Evolutionary conservation across 2,113 vertebrate genomes (phyloP).

Genomic region (Callithrix jacchus): DNA sequence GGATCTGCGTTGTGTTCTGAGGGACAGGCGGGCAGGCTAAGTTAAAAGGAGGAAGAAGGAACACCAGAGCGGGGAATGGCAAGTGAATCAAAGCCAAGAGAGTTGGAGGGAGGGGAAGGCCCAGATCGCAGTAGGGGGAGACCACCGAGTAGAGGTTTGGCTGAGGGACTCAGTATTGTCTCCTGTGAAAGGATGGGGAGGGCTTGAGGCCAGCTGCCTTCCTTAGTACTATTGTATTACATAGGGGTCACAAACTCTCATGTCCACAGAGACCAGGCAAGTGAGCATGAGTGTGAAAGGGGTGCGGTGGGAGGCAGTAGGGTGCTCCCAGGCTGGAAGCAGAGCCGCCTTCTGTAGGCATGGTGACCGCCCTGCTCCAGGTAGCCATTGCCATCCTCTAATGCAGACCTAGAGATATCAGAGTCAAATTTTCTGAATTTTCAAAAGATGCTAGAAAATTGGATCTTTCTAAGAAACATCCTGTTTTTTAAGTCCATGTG

Average conservation of each 20-base stretch:
- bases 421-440: neutral
- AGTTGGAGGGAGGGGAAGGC: neutral
- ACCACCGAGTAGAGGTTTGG: neutral
- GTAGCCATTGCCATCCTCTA: neutral
- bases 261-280: neutral
- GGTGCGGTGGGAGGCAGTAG: neutral
- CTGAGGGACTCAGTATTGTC: neutral
- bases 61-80: neutral
- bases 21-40: neutral
- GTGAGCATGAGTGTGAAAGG: neutral
- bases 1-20: neutral
- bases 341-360: accelerated
- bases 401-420: neutral
- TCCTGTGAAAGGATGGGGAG: neutral
- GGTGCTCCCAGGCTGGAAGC: neutral
- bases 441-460: constrained; percentile 1
- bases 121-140: neutral
- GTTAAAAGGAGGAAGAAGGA: neutral
- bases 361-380: neutral
- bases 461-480: neutral
- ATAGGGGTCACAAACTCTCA: neutral
- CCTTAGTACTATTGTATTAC: neutral
- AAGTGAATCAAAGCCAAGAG: neutral
- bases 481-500: neutral
- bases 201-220: neutral